Percentiles rank a stretch among this genome's conserved stretches.
These are phyloP conservation scores for Micromys minutus DNA, from an alignment of 2,113 vertebrate species.

Conservation along the genomic window DNA sequence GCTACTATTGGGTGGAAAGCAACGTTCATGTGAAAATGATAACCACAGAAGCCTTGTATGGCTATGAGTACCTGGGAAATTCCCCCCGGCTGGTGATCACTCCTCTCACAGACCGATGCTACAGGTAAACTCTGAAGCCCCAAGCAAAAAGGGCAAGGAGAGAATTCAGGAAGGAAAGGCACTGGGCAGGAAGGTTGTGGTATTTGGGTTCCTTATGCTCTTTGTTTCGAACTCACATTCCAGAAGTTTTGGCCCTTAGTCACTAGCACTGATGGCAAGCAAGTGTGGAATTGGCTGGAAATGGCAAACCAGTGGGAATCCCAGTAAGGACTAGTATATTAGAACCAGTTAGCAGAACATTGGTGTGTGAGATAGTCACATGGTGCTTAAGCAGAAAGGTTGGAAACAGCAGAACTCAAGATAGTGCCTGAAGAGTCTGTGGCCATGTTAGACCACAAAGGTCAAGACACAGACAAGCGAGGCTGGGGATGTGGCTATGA, in stretches of 20 bases:
- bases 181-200: background rate
- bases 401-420: background rate
- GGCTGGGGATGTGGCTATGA: background rate
- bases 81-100: conserved; percentile 94
- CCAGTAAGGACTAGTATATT: background rate
- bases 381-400: background rate
- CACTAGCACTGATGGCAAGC: background rate
- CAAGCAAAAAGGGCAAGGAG: background rate
- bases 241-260: background rate
- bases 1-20: conserved; percentile 91
- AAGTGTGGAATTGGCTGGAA: background rate
- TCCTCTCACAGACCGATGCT: conserved; percentile 94
- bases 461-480: background rate
- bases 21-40: conserved; percentile 94
- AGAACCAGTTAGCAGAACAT: background rate
- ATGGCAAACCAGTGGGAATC: background rate
- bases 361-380: background rate
- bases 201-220: background rate
- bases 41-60: conserved; percentile 92
- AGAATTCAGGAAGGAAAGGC: background rate
- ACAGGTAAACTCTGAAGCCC: conserved; percentile 85
- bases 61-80: conserved; percentile 97
- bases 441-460: background rate
- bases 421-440: background rate
- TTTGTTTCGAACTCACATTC: background rate